These are phyloP conservation scores for Falcaria lacertinaria DNA, from an alignment of 2,888 invertebrate genomes.

Conservation along the genomic window DNA sequence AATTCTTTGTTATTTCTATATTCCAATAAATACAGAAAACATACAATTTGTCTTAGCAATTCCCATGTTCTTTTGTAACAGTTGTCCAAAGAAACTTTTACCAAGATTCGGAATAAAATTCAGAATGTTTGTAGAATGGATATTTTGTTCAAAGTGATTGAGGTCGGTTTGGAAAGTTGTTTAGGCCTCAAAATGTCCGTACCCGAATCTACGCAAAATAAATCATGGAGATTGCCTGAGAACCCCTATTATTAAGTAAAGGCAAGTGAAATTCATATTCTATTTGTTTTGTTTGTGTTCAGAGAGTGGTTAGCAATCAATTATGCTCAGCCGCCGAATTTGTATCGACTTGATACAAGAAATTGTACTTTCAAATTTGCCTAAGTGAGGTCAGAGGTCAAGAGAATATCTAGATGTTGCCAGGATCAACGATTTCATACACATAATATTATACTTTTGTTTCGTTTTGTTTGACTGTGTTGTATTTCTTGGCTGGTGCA, in stretches of 20 bases:
- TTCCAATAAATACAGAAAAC: no score
- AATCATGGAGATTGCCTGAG: background rate
- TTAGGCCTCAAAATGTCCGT: background rate
- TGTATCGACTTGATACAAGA: background rate
- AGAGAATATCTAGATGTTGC: background rate
- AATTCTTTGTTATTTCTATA: no score
- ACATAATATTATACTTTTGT: background rate
- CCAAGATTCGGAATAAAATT: no score
- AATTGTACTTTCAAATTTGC: slow-evolving; percentile 1
- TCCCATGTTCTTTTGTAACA: no score
- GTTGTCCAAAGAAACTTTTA: no score
- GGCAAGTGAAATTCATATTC: background rate
- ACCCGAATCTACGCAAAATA: background rate
- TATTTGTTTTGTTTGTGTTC: background rate
- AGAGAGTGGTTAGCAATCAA: background rate
- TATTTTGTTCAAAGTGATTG: no score
- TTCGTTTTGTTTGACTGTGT: background rate
- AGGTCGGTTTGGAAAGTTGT: slow-evolving; percentile 20
- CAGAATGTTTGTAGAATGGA: no score
- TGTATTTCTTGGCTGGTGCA: background rate
- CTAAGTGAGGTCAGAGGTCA: background rate
- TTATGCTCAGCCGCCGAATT: background rate
- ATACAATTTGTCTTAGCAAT: no score
- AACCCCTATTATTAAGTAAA: background rate
- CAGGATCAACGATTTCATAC: background rate